Evolutionary conservation across 1,140 invertebrate genomes (phyloP), one percentile per base, ranked within the genome.

Genomic region (Notospermus geniculatus): DNA sequence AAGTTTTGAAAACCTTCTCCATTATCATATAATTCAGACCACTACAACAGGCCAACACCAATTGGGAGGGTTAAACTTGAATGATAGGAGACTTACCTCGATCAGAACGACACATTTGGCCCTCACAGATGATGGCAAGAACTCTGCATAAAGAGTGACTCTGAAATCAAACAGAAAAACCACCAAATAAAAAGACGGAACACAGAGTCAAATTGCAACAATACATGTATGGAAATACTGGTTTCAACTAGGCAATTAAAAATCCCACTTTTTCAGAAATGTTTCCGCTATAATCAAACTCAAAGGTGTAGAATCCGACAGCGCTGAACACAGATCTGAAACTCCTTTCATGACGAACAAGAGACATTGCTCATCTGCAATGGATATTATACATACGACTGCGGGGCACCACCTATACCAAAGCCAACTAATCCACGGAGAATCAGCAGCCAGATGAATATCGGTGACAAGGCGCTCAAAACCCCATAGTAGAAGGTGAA

Each of bases 71-170:
- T n/a, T n/a, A n/a, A n/a, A n/a, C n/a, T n/a, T n/a, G n/a, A n/a
- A n/a, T n/a, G n/a, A n/a, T n/a, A n/a, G n/a, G n/a, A n/a, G 62
- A 86, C 89, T 88, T 85, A 95, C 91, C 86, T 97, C 94, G 60
- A 97, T 85, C 65, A 97, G 83, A 50, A 97, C 91, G 36, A 97
- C 92, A 86, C 93, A 96, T 83, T 93, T 94, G 28, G 91, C 92
- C 75, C 94, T 85, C 76, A 95, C 91, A 76, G 93, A 92, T 50
- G 91, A 89, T 19, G 94, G 94, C 54, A 97, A 83, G 85, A 96
- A 97, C 82, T 97, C 95, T 19, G 94, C 91, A 84, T 96, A 97
- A 59, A 97, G 80, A n/a, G 93, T 97, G 1, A 97, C 92, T 58
- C 93, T 95, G 83, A 63, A 25, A 55, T 56, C 39, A 27, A 41